phyloP scores from a whole-genome alignment of 2,888 invertebrate species.

The Pristionchus fissidentatus region DNA sequence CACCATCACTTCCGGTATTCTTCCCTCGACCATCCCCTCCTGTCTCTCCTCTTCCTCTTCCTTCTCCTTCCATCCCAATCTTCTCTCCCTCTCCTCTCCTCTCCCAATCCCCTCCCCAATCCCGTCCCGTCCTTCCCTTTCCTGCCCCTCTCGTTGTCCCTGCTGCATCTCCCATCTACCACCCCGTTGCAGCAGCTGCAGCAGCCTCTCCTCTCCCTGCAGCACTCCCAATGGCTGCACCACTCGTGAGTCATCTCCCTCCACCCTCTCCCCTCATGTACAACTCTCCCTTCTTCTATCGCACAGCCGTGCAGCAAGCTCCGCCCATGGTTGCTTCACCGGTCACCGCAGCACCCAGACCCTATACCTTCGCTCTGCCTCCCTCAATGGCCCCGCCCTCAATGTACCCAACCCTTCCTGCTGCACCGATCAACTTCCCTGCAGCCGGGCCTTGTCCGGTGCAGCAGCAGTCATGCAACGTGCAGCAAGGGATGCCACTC shows the following conservation, averaged over 20 bases:
- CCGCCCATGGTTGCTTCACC: not conserved
- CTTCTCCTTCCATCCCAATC: slow-evolving; percentile 3
- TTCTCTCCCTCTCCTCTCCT: not conserved
- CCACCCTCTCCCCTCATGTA: not conserved
- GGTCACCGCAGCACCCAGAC: not conserved
- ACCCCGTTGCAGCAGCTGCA: not conserved
- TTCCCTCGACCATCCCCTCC: not conserved
- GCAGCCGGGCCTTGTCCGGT: no score
- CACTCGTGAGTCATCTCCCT: not conserved
- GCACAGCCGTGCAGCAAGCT: not conserved
- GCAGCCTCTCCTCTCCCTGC: not conserved
- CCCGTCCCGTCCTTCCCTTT: not conserved
- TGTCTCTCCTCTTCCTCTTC: not conserved
- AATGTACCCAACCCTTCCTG: not conserved
- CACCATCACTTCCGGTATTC: not conserved
- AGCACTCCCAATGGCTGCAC: not conserved
- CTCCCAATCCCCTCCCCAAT: slow-evolving; percentile 2
- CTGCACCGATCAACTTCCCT: not conserved
- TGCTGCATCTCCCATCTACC: slow-evolving; percentile 21
- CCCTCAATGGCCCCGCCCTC: not conserved
- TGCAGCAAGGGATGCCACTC: slow-evolving; percentile 16
- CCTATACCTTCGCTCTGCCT: not conserved
- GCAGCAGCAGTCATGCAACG: slow-evolving; percentile 8
- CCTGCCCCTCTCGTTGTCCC: not conserved
- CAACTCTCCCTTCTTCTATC: slow-evolving; percentile 35